Conservation (phyloP, 2,113 vertebrate genomes). For the Recurvirostra avosetta region DNA sequence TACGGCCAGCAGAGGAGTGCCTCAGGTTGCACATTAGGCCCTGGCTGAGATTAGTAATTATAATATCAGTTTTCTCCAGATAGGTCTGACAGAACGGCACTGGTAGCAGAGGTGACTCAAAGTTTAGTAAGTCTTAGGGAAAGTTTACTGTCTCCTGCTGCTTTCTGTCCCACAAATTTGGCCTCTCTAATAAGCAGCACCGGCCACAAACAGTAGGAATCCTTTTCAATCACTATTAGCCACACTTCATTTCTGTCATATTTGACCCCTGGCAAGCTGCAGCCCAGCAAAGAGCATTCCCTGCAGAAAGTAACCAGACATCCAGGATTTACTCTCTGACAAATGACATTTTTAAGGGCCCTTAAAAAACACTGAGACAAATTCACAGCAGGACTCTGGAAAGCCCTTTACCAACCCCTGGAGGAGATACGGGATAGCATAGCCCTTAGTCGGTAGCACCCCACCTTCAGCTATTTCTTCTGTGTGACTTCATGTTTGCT, state of each 20-base stretch:
- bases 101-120: constrained; percentile 76
- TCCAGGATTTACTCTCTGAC: constrained; percentile 82
- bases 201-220: constrained; percentile 80
- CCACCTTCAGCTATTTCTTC: not conserved
- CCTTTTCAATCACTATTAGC: constrained; percentile 85
- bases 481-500: not conserved
- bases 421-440: not conserved
- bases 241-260: constrained; percentile 81
- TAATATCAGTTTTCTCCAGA: constrained; percentile 85
- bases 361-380: constrained; percentile 76
- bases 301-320: constrained; percentile 78
- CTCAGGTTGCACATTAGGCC: constrained; percentile 77
- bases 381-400: constrained; percentile 70
- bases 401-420: not conserved
- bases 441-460: not conserved
- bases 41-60: constrained; percentile 84
- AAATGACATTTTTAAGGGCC: constrained; percentile 76
- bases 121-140: constrained; percentile 77
- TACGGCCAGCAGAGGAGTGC: constrained; percentile 68
- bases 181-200: constrained; percentile 69
- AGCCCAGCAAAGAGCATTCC: constrained; percentile 72
- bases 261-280: constrained; percentile 78
- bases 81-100: constrained; percentile 65
- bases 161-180: constrained; percentile 77
- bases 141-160: constrained; percentile 83